These are phyloP conservation scores for Scelioninae gen. 2 DNA, from an alignment of 2,888 invertebrate genomes.

Conservation along the genomic window DNA sequence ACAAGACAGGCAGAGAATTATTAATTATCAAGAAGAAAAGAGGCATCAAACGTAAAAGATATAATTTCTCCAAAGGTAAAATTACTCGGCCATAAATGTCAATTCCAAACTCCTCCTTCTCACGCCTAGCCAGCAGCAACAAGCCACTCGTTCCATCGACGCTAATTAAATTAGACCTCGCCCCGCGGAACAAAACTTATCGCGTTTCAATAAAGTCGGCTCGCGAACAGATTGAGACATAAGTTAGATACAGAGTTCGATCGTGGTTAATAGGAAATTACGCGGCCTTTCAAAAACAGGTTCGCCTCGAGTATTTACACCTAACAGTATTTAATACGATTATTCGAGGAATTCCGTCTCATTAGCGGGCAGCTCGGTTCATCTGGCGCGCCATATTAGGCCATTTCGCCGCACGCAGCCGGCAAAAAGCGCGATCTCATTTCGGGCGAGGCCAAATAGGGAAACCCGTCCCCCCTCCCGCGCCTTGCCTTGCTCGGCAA, in stretches of 20 bases:
- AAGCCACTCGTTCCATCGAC: slow-evolving; percentile 15
- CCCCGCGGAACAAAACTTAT: slow-evolving; percentile 28
- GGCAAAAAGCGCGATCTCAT: neutral
- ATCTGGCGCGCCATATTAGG: slow-evolving; percentile 15
- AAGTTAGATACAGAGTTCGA: slow-evolving; percentile 37
- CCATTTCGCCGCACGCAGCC: neutral
- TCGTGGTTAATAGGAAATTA: slow-evolving; percentile 32
- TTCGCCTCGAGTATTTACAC: slow-evolving; percentile 14
- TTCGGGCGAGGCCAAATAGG: slow-evolving; percentile 31
- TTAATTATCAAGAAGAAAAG: too few species aligned
- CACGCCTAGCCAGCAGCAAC: too few species aligned
- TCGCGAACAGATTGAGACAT: slow-evolving; percentile 47
- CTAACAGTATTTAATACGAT: slow-evolving; percentile 31
- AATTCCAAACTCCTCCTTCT: too few species aligned
- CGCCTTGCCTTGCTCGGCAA: too few species aligned
- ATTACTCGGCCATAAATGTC: too few species aligned
- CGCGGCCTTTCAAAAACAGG: slow-evolving; percentile 29
- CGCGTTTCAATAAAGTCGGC: slow-evolving; percentile 20
- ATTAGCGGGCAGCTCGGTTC: slow-evolving; percentile 20
- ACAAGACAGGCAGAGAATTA: too few species aligned
- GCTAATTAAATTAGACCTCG: slow-evolving; percentile 34
- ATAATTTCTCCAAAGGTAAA: too few species aligned
- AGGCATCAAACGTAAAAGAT: too few species aligned
- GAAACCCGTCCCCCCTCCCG: slow-evolving; percentile 9
- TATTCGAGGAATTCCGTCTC: slow-evolving; percentile 29